phyloP scores from a whole-genome alignment of 2,797 vertebrate species.

The Myotis daubentonii region DNA sequence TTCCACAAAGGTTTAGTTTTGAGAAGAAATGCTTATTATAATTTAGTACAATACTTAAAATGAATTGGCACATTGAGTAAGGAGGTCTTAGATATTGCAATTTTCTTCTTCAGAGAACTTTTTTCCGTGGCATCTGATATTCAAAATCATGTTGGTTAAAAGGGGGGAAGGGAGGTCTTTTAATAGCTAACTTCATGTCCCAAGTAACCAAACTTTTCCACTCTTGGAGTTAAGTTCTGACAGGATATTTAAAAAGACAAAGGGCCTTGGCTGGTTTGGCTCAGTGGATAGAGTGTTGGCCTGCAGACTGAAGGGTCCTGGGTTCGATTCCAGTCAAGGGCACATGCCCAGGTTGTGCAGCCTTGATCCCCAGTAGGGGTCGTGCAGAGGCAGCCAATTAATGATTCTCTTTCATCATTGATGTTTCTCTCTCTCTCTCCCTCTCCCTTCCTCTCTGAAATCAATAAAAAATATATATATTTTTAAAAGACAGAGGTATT shows the following conservation, averaged over 20 bases:
- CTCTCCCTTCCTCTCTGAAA: too few relatives aligned
- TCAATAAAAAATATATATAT: too few relatives aligned
- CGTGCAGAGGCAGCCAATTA: too few relatives aligned
- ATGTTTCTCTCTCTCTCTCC: too few relatives aligned
- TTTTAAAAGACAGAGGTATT: neutral
- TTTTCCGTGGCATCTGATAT: neutral
- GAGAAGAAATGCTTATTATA: constrained; percentile 15
- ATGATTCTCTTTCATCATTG: too few relatives aligned
- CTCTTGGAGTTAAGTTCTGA: neutral
- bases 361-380: too few relatives aligned
- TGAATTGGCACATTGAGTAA: neutral
- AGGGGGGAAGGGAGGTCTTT: neutral
- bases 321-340: too few relatives aligned
- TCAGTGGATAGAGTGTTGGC: too few relatives aligned
- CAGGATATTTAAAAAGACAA: constrained; percentile 12
- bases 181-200: neutral
- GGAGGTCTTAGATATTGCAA: neutral
- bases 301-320: too few relatives aligned
- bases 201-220: neutral
- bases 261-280: neutral
- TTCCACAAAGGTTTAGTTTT: constrained; percentile 28
- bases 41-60: neutral
- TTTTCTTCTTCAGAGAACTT: neutral
- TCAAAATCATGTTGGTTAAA: neutral
- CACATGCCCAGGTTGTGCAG: too few relatives aligned